Conservation (phyloP, 2,797 vertebrate genomes). For the Enteromius fasciolatus region DNA sequence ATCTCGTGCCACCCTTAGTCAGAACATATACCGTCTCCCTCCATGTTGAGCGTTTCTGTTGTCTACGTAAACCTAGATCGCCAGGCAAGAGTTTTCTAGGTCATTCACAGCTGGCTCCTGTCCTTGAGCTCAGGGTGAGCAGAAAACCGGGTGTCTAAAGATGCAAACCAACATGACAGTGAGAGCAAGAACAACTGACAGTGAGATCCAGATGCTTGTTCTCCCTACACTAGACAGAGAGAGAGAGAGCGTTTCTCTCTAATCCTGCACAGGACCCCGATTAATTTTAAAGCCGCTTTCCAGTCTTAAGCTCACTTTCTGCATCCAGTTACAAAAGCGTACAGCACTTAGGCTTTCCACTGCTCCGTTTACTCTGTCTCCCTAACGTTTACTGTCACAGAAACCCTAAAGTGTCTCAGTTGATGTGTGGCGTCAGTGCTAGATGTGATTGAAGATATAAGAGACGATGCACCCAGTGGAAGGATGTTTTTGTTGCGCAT, state of each 20-base stretch:
- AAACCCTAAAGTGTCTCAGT: not conserved
- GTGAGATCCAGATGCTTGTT: constrained; percentile 30
- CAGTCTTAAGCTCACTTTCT: constrained; percentile 73
- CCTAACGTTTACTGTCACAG: not conserved
- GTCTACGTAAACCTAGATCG: constrained; percentile 32
- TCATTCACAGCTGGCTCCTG: constrained; percentile 30
- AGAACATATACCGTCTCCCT: not conserved
- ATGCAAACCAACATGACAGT: constrained; percentile 24
- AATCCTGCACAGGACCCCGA: constrained; percentile 74
- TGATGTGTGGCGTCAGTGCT: not conserved
- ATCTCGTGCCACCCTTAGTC: too few species aligned
- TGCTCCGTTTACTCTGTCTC: constrained; percentile 23
- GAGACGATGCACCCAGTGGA: not conserved
- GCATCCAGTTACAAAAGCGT: constrained; percentile 61
- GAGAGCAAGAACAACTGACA: constrained; percentile 18
- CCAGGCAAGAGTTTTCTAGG: constrained; percentile 54
- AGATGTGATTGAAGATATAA: not conserved
- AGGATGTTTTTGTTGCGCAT: not conserved
- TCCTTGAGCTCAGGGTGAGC: not conserved
- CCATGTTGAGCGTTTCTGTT: constrained; percentile 25
- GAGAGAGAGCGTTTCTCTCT: constrained; percentile 60
- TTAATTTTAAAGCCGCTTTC: constrained; percentile 80
- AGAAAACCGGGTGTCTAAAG: not conserved
- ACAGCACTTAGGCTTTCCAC: constrained; percentile 23
- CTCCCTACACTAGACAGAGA: constrained; percentile 40